Evolutionary conservation across 2,113 vertebrate species (phyloP).

Genomic region (Chaetodon trifascialis): DNA sequence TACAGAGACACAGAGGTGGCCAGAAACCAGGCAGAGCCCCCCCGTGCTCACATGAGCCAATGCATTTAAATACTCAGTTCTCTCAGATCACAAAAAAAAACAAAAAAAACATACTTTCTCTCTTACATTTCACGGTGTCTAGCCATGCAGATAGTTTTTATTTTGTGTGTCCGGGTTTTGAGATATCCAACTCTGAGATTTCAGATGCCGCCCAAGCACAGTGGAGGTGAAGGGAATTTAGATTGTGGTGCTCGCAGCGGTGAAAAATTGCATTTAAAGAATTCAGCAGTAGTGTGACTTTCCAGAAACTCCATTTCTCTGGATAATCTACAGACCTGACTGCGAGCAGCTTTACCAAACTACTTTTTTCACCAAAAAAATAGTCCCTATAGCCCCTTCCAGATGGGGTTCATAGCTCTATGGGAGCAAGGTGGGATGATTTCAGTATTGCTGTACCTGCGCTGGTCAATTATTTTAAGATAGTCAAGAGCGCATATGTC

Average conservation of each 20-base stretch:
- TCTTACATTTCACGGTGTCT: neutral
- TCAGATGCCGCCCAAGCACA: neutral
- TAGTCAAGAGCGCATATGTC: neutral
- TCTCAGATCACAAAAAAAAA: slow-evolving; percentile 1
- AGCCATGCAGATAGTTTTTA: slow-evolving; percentile 1
- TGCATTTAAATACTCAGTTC: neutral
- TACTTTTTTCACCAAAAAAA: slow-evolving; percentile 12
- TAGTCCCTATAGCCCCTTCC: neutral
- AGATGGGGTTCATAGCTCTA: neutral
- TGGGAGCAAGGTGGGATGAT: neutral
- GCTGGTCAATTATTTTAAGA: neutral
- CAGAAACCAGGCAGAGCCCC: slow-evolving; percentile 4
- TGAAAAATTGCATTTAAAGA: slow-evolving; percentile 43
- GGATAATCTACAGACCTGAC: slow-evolving; percentile 8
- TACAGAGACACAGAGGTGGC: slow-evolving; percentile 25
- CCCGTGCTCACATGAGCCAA: neutral
- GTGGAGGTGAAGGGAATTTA: slow-evolving; percentile 2
- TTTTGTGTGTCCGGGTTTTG: neutral
- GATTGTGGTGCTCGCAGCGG: slow-evolving; percentile 29
- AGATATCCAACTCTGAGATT: slow-evolving; percentile 5
- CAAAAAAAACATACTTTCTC: neutral
- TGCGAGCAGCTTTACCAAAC: neutral
- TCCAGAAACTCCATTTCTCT: slow-evolving; percentile 1
- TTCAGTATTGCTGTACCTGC: neutral
- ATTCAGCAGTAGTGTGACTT: slow-evolving; percentile 3